phyloP scores from a whole-genome alignment of 2,888 invertebrate species.

The Crepidodera aurea region DNA sequence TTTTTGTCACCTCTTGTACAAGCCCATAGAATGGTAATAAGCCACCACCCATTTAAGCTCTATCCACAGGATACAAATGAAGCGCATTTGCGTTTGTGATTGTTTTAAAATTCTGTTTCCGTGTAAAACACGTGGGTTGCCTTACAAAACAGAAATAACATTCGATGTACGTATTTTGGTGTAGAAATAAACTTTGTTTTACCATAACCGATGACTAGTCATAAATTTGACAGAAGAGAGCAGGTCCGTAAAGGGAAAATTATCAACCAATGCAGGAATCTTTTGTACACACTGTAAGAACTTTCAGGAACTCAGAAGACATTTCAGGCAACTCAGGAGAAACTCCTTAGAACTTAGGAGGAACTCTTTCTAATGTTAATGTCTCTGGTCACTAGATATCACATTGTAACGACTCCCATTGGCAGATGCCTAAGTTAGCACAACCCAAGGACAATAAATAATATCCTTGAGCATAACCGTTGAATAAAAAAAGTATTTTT shows the following conservation, averaged over 20 bases:
- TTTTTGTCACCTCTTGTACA: conserved; percentile 19
- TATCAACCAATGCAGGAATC: too few relatives aligned
- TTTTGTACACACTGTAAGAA: too few relatives aligned
- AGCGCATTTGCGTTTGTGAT: conserved; percentile 32
- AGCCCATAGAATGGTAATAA: conserved; percentile 14
- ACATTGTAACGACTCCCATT: too few relatives aligned
- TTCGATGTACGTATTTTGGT: not conserved
- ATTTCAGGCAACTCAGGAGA: too few relatives aligned
- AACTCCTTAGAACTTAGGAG: too few relatives aligned
- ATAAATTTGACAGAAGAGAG: conserved; percentile 19
- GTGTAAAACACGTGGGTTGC: conserved; percentile 34
- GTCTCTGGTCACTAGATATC: too few relatives aligned
- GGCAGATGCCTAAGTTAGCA: too few relatives aligned
- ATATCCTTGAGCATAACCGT: too few relatives aligned
- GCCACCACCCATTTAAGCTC: conserved; percentile 26
- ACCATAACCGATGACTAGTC: not conserved
- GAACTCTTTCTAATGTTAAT: too few relatives aligned
- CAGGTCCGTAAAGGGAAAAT: conserved; percentile 12
- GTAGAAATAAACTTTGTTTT: not conserved
- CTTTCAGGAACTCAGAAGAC: too few relatives aligned
- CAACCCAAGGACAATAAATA: too few relatives aligned
- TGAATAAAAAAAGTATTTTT: too few relatives aligned
- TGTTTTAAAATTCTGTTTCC: conserved; percentile 38
- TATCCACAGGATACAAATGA: conserved; percentile 31
- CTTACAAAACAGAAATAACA: conserved; percentile 27